A percentile compares a stretch with the other conserved stretches of the same genome.
Evolutionary conservation across 2,113 vertebrate genomes (phyloP).

Genomic region (Grammatotria lemairii): DNA sequence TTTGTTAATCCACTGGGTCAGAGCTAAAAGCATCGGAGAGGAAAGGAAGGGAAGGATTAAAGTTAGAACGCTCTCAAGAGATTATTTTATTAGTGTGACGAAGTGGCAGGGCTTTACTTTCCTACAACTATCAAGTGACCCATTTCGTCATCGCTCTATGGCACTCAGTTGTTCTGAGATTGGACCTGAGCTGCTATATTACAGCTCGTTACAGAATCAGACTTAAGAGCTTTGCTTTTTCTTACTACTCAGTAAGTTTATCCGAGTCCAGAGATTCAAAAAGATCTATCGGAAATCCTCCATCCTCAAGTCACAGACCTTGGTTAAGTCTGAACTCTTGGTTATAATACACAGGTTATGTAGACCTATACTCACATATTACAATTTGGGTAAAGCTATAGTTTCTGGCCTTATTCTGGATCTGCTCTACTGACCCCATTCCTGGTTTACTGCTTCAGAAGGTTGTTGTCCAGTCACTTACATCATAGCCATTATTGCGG

Average conservation of each 20-base stretch:
- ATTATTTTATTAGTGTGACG: conserved; percentile 25
- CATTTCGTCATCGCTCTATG: not conserved
- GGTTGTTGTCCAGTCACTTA: conserved; percentile 62
- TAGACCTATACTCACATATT: not conserved
- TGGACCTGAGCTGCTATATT: not conserved
- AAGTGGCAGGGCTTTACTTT: not conserved
- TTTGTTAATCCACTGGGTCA: conserved; percentile 10
- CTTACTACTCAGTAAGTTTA: not conserved
- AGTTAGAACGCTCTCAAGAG: not conserved
- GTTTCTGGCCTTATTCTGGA: not conserved
- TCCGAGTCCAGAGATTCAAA: not conserved
- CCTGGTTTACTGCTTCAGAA: not conserved
- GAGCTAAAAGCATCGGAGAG: not conserved
- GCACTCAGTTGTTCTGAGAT: conserved; percentile 1
- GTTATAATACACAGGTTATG: not conserved
- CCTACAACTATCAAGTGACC: not conserved
- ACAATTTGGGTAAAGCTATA: fast-evolving
- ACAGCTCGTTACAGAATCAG: not conserved
- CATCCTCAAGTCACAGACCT: not conserved
- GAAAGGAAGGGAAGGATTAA: conserved; percentile 6
- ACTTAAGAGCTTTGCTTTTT: not conserved
- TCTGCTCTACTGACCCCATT: not conserved
- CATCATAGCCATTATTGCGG: conserved; percentile 94
- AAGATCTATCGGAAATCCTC: not conserved
- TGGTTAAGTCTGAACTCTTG: not conserved